Evolutionary conservation across 2,888 invertebrate genomes (phyloP).

Genomic region (Amorpha juglandis): DNA sequence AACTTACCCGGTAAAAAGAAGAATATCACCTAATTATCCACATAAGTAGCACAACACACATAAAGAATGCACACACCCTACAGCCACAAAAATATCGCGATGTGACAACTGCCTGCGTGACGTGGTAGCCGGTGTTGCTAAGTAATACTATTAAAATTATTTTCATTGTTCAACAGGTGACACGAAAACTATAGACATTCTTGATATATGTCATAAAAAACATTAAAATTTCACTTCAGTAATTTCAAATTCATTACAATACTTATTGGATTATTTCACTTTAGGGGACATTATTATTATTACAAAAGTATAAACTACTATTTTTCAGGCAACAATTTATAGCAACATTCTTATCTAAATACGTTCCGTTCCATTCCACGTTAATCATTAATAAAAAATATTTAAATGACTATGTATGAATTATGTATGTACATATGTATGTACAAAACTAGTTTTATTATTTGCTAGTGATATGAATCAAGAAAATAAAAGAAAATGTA

Average conservation of each 20-base stretch:
- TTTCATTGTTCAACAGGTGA: neutral
- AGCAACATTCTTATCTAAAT: constrained; percentile 18
- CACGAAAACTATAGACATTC: too few species aligned
- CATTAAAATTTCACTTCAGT: too few species aligned
- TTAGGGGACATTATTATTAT: too few species aligned
- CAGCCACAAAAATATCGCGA: constrained; percentile 83
- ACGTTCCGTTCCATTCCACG: neutral
- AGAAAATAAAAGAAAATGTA: too few species aligned
- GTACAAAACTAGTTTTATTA: too few species aligned
- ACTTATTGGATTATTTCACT: too few species aligned
- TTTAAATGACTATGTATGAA: too few species aligned
- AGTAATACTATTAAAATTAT: constrained; percentile 13
- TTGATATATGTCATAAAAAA: too few species aligned
- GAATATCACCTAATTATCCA: constrained; percentile 84
- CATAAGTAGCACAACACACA: constrained; percentile 84
- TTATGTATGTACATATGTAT: too few species aligned
- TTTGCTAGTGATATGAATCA: too few species aligned
- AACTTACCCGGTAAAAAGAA: constrained; percentile 77
- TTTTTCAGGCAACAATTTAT: neutral
- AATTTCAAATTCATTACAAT: too few species aligned
- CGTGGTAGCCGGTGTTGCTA: constrained; percentile 78
- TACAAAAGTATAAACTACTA: neutral
- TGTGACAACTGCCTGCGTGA: constrained; percentile 83
- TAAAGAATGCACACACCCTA: constrained; percentile 84
- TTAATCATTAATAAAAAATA: neutral